These are phyloP conservation scores for Petrocephalus microphthalmus DNA, from an alignment of 2,113 vertebrate species.

Conservation along the genomic window DNA sequence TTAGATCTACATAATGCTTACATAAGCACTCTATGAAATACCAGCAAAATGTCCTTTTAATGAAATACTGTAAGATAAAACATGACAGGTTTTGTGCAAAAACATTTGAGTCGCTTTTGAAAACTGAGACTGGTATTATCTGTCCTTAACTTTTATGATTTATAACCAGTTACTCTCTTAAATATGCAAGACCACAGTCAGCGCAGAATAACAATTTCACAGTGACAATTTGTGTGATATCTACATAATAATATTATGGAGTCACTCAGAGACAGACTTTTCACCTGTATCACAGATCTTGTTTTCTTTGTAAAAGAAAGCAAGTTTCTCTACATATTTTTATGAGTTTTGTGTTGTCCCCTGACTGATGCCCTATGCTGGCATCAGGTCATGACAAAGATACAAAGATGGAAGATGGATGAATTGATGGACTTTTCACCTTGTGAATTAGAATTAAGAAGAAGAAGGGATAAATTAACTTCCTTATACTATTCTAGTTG, in stretches of 20 bases:
- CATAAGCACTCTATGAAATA: neutral
- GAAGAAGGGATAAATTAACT: neutral
- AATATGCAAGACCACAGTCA: neutral
- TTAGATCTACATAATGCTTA: neutral
- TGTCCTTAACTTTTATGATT: neutral
- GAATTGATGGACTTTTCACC: neutral
- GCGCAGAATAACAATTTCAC: neutral
- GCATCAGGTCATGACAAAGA: neutral
- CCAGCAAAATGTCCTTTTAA: neutral
- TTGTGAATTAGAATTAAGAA: neutral
- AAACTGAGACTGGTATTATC: neutral
- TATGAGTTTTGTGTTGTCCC: neutral
- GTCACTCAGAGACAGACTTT: neutral
- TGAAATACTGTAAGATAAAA: neutral
- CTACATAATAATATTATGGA: neutral
- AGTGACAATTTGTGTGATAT: neutral
- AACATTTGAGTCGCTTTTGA: neutral
- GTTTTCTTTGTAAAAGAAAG: neutral
- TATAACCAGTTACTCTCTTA: neutral
- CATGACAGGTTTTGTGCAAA: neutral
- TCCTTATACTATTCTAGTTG: neutral
- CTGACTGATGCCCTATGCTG: neutral
- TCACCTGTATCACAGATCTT: neutral
- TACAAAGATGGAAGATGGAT: neutral
- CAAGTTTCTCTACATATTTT: neutral